Percentiles rank a stretch among this genome's conserved stretches.
Conservation (phyloP, 2,113 vertebrate genomes). For the Clarias gariepinus region DNA sequence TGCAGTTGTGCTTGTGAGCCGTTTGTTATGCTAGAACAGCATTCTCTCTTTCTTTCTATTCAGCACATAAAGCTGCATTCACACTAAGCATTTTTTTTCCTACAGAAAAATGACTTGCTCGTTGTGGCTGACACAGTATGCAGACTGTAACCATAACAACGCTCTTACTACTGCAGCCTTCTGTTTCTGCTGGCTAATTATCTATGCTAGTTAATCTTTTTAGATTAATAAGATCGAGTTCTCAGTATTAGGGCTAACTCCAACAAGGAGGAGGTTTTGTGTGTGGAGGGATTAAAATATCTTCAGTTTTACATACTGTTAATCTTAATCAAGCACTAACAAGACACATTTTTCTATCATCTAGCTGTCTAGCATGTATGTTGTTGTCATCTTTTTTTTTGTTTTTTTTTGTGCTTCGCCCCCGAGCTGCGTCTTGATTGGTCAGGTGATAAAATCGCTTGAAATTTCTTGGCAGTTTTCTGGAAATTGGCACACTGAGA, state of each 20-base stretch:
- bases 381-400: no score
- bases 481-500: not conserved
- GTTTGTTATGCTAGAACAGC: not conserved
- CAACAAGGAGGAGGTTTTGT: not conserved
- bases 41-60: not conserved
- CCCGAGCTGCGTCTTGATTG: not conserved
- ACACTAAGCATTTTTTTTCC: not conserved
- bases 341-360: not conserved
- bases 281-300: not conserved
- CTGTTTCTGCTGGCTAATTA: not conserved
- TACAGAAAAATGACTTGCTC: not conserved
- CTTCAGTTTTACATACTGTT: not conserved
- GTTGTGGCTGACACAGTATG: not conserved
- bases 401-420: not conserved
- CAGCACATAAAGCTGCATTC: not conserved
- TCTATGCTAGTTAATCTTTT: not conserved
- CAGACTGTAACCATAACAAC: constrained; percentile 3
- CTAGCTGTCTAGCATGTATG: not conserved
- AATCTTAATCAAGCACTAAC: not conserved
- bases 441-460: not conserved
- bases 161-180: not conserved
- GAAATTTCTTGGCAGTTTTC: not conserved
- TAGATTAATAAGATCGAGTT: not conserved
- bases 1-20: not conserved
- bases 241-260: not conserved